Conservation (phyloP, 1,140 invertebrate species). For the Macrobrachium nipponense region DNA sequence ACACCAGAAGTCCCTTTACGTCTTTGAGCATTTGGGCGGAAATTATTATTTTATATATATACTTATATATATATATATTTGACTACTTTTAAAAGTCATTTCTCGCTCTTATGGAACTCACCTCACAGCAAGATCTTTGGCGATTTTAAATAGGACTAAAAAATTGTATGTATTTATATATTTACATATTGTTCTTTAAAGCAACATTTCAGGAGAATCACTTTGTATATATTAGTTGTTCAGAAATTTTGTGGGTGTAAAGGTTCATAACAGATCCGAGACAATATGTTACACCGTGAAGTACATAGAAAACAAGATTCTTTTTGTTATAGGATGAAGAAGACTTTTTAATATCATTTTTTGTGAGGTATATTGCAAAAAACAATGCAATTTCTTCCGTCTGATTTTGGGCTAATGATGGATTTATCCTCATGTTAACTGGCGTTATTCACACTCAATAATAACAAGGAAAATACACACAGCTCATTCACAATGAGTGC, state of each 20-base stretch:
- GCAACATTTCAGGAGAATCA: slow-evolving; percentile 51
- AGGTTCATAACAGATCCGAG: slow-evolving; percentile 1
- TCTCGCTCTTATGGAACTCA: slow-evolving; percentile 1
- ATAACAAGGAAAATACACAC: slow-evolving; percentile 40
- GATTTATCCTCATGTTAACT: no score
- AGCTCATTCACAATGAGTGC: slow-evolving; percentile 36
- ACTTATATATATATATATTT: background rate
- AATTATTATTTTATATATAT: slow-evolving; percentile 26
- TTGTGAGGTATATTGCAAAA: no score
- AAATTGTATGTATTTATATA: slow-evolving; percentile 60
- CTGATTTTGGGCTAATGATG: no score
- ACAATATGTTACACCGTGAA: slow-evolving; percentile 49
- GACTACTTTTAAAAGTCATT: background rate
- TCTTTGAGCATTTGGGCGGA: slow-evolving; percentile 53
- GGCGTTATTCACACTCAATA: slow-evolving; percentile 43
- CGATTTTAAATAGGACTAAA: slow-evolving; percentile 37
- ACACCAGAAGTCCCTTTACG: background rate
- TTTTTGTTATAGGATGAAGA: slow-evolving; percentile 49
- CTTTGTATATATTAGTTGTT: slow-evolving; percentile 43
- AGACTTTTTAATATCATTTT: slow-evolving; percentile 27
- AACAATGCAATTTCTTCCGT: no score
- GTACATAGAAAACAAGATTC: slow-evolving; percentile 45
- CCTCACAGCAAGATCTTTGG: slow-evolving; percentile 49
- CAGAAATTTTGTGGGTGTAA: background rate
- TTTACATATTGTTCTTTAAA: slow-evolving; percentile 43